Base-by-base conservation (phyloP, 2,888 invertebrate genomes). In the Hecatera dysodea region DNA sequence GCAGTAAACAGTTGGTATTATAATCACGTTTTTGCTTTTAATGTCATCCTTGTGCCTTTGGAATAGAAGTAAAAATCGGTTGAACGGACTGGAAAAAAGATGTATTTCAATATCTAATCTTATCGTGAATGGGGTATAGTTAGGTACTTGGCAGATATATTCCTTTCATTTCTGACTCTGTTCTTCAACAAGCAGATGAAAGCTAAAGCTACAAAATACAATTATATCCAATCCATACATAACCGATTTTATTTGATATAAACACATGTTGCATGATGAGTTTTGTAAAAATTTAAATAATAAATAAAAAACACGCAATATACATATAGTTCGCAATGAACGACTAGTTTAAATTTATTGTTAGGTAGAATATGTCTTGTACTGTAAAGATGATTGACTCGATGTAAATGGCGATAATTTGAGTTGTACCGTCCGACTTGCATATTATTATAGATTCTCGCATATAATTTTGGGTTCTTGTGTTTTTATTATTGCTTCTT, bases 301-400 rank as follows among this genome's bases (percentile, higher is more conserved):
- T 48, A 50, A 44, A 64, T 50, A 59, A 56, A 56, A 76, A 52
- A 72, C 61, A 78, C 44, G 83, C 85, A 83, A 83, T 81, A 85
- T 83, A 75, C 72, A 78, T 83, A 75, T 74, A 78, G 67, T 82
- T 73, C 57, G 59, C 70, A 65, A 72, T 68, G 39, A 83, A 79
- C 68, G 27, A 72, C 12, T 80, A 83, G 71, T 85, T 84, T 24
- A 75, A 80, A 75, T 81, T 77, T 83, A 75, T 69, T 46, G 12
- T 81, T 81, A 74, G 44, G 15, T 83, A 83, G 67, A 48, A 42
- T 72, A 69, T 75, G 60, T 63, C 15, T 62, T 73, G 60, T 81
- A 59, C n/a, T 67, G 66, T 64, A 56, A 53, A 22, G 36, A 22
- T 48, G 15, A 39, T 72, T 60, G 55, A 52, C 50, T 39, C 24